Base-by-base conservation (phyloP, 2,113 vertebrate species). In the Chloropsis hardwickii region DNA sequence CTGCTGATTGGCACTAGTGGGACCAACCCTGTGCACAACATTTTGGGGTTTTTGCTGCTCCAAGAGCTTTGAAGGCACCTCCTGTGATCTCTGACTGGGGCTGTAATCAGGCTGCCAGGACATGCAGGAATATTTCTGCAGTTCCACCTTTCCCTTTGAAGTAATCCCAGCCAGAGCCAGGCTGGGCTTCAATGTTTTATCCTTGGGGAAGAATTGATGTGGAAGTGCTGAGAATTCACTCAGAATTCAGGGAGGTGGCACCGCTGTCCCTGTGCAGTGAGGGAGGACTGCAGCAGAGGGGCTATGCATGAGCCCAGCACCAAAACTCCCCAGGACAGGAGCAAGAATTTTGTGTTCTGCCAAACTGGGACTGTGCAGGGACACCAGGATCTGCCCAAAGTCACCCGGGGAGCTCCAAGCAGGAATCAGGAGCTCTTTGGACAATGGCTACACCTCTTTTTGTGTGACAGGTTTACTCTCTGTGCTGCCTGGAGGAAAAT, bases 401-500 rank as follows among this genome's bases (percentile, higher is more conserved):
- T 58, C 94, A 77, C 28, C 9, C 23, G 3, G 54, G 21, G 58
- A 87, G 70, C 64, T 57, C 65, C 56, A 54, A 45, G 67, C 29
- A 88, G 70, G 67, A 89, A 44, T 44, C 39, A 16, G 81, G 51
- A 94, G 81, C 48, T 74, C 76, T 78, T 50, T 81, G 76, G 54
- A 51, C 5, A 7, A 35, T 6, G 28, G 23, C 35, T 66, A 80
- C 67, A 74, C 64, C 64, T 88, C 18, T 81, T 91, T 37, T 33
- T 1, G 0, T 90, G 50, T 39, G 53, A 91, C 70, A 79, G 29
- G 14, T 47, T 93, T 78, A n/a, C 70, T 74, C 73, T 35, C 65
- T 89, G 19, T 60, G 74, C 73, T 79, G 62, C 81, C 78, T 50
- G 20, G 64, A 94, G 91, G 72, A 84, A 53, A n/a, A n/a, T n/a